Evolutionary conservation across 2,113 vertebrate species (phyloP).

Genomic region (Lepidothrix coronata): DNA sequence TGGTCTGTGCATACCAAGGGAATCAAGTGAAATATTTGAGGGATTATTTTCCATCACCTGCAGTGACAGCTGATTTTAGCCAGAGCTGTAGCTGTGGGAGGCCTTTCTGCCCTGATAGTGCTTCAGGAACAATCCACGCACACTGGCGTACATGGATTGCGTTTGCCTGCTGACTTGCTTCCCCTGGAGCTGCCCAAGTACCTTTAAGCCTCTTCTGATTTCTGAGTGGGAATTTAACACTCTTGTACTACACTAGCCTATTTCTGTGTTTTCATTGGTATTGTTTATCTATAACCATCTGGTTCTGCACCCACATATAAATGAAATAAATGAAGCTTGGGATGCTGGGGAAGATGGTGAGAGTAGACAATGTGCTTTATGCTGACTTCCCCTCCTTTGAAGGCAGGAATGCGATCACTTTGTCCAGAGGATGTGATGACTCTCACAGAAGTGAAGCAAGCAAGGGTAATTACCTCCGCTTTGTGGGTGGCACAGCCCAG

Average conservation of each 20-base stretch:
- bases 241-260: not conserved
- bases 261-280: not conserved
- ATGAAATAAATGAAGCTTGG: not conserved
- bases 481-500: not conserved
- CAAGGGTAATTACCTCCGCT: not conserved
- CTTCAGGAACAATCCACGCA: not conserved
- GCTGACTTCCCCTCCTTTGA: not conserved
- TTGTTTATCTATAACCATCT: not conserved
- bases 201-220: not conserved
- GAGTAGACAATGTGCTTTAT: not conserved
- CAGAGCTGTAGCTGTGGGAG: not conserved
- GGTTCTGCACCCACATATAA: not conserved
- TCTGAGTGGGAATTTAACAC: not conserved
- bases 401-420: not conserved
- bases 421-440: not conserved
- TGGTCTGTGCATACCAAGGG: not conserved
- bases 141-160: fast-evolving
- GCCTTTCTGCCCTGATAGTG: not conserved
- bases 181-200: not conserved
- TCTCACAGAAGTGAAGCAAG: not conserved
- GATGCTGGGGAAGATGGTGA: not conserved
- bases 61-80: not conserved
- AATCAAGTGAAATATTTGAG: not conserved
- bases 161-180: not conserved
- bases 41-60: not conserved